These are phyloP conservation scores for Parazoanthus darwini DNA, from an alignment of 92 coral and sea anemone genomes.

Conservation along the genomic window DNA sequence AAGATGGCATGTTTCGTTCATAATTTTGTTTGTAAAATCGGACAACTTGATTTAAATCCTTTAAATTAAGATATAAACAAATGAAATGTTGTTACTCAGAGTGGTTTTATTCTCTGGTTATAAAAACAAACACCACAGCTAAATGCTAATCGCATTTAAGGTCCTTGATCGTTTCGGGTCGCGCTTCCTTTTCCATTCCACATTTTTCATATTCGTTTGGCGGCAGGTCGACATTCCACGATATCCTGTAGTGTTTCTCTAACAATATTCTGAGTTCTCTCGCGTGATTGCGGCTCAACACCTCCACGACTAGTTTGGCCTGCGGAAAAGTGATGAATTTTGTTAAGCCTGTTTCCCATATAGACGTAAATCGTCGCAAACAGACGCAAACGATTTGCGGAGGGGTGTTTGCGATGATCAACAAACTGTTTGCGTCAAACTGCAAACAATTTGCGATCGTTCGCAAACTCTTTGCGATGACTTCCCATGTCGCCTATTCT, in stretches of 20 bases:
- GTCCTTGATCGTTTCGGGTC: not conserved
- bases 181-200: not conserved
- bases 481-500: no score
- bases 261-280: constrained; percentile 46
- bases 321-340: not conserved
- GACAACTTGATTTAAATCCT: no score
- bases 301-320: constrained; percentile 69
- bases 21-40: no score
- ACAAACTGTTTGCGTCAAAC: no score
- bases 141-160: not conserved
- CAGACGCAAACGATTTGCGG: no score
- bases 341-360: no score
- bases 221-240: constrained; percentile 11
- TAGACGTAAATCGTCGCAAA: no score
- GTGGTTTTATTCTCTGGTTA: not conserved
- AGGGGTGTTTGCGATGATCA: no score
- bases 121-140: not conserved
- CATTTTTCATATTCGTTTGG: constrained; percentile 11
- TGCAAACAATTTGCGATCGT: no score
- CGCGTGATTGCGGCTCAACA: constrained; percentile 61
- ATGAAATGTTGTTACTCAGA: not conserved
- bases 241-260: constrained; percentile 45
- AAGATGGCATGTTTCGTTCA: no score
- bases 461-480: no score
- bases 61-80: not conserved